A percentile compares a stretch with the other conserved stretches of the same genome.
These are phyloP conservation scores for Zoanthus solanderi DNA, from an alignment of 92 coral and sea anemone species.

Conservation along the genomic window DNA sequence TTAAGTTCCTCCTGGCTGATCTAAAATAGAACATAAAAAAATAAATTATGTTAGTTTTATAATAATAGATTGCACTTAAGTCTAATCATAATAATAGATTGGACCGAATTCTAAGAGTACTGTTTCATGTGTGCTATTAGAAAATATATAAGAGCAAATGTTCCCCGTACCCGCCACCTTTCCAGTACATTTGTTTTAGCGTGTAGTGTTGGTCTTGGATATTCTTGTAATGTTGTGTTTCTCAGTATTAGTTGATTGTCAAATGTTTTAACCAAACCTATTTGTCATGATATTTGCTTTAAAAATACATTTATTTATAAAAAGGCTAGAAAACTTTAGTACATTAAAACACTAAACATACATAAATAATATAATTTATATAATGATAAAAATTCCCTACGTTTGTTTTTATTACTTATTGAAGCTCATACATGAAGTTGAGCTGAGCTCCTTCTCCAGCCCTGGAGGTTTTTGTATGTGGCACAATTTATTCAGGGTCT, in stretches of 20 bases:
- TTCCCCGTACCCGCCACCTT: too few species aligned
- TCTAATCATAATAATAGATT: background rate
- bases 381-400: background rate
- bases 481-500: slow-evolving; percentile 12
- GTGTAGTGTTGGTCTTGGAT: background rate
- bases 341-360: background rate
- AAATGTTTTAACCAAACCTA: background rate
- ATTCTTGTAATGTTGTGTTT: background rate
- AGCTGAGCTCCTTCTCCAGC: slow-evolving; percentile 55
- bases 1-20: background rate
- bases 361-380: background rate
- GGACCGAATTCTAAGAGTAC: background rate
- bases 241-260: background rate
- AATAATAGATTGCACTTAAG: background rate
- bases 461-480: slow-evolving; percentile 32
- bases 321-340: too few species aligned
- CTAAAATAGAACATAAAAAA: background rate
- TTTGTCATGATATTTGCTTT: too few species aligned
- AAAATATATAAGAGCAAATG: too few species aligned
- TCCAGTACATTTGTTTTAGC: too few species aligned
- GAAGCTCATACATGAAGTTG: slow-evolving; percentile 20
- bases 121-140: background rate
- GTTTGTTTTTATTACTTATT: slow-evolving; percentile 1
- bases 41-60: background rate
- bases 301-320: too few species aligned